A percentile compares a stretch with the other conserved stretches of the same genome.
Conservation (phyloP, 1,140 invertebrate species). For the Ceratina australensis region DNA sequence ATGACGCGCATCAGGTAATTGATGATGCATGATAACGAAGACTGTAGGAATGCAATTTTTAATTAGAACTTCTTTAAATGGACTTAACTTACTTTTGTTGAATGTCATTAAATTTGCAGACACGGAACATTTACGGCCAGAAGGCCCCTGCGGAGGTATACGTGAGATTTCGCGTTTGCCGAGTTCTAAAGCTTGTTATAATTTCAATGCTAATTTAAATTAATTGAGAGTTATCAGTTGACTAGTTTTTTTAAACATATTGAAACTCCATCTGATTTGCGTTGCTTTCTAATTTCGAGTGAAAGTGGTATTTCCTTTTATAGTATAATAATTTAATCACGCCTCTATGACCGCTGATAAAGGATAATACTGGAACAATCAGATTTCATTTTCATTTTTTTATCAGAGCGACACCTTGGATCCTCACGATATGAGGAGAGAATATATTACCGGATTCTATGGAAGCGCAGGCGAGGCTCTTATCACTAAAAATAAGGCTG, state of each 20-base stretch:
- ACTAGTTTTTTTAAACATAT: no score
- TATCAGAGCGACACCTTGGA: constrained; percentile 84
- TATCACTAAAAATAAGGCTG: constrained; percentile 87
- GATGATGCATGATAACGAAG: neutral
- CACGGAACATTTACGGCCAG: constrained; percentile 54
- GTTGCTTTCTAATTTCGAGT: constrained; percentile 6
- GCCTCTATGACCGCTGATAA: neutral
- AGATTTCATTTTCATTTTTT: constrained; percentile 15
- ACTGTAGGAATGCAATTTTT: neutral
- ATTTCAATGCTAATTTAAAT: neutral
- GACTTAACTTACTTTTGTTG: neutral
- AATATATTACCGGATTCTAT: constrained; percentile 92
- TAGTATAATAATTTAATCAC: neutral
- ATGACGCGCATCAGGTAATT: constrained; percentile 89
- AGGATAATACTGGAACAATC: neutral
- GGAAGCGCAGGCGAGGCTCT: constrained; percentile 90
- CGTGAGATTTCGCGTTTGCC: constrained; percentile 27
- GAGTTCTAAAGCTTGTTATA: constrained; percentile 22
- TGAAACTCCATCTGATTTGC: neutral
- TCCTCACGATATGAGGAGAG: constrained; percentile 87
- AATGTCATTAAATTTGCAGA: constrained; percentile 66
- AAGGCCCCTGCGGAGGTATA: constrained; percentile 64
- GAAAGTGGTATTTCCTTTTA: neutral
- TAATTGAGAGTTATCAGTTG: neutral
- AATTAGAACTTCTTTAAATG: neutral